phyloP scores from a whole-genome alignment of 1,140 invertebrate genomes.

The Listronotus bonariensis region DNA sequence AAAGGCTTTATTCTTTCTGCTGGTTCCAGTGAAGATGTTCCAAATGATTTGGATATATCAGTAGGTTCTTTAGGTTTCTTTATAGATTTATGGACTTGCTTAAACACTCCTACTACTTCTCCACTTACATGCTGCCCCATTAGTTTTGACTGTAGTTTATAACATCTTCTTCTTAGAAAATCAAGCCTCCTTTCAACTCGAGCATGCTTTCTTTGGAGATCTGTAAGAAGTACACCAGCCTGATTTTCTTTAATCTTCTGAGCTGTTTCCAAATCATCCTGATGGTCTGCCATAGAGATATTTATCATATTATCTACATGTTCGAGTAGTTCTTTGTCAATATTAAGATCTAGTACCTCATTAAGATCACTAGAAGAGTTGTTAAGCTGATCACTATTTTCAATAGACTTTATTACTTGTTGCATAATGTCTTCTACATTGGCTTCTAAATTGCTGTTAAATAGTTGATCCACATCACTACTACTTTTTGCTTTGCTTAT shows the following conservation, averaged over 20 bases:
- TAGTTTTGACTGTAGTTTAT: slow-evolving; percentile 73
- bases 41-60: slow-evolving; percentile 17
- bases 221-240: slow-evolving; percentile 56
- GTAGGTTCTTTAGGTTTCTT: slow-evolving; percentile 48
- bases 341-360: slow-evolving; percentile 60
- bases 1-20: slow-evolving; percentile 51
- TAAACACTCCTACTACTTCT: slow-evolving; percentile 73
- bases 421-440: slow-evolving; percentile 64
- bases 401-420: slow-evolving; percentile 71
- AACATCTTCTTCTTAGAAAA: slow-evolving; percentile 71
- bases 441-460: slow-evolving; percentile 57
- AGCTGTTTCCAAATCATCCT: slow-evolving; percentile 50
- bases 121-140: slow-evolving; percentile 76
- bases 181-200: slow-evolving; percentile 69
- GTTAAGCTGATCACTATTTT: slow-evolving; percentile 58
- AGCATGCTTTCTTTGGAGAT: slow-evolving; percentile 61
- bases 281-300: slow-evolving; percentile 61
- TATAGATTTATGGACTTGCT: slow-evolving; percentile 66
- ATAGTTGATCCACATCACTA: slow-evolving; percentile 62
- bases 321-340: slow-evolving; percentile 63
- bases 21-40: background rate
- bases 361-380: slow-evolving; percentile 52
- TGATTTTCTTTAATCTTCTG: slow-evolving; percentile 49
- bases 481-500: slow-evolving; percentile 44
- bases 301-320: slow-evolving; percentile 65